phyloP scores from a whole-genome alignment of 64 coral and sea anemone species.

The Stichodactyla helianthus region DNA sequence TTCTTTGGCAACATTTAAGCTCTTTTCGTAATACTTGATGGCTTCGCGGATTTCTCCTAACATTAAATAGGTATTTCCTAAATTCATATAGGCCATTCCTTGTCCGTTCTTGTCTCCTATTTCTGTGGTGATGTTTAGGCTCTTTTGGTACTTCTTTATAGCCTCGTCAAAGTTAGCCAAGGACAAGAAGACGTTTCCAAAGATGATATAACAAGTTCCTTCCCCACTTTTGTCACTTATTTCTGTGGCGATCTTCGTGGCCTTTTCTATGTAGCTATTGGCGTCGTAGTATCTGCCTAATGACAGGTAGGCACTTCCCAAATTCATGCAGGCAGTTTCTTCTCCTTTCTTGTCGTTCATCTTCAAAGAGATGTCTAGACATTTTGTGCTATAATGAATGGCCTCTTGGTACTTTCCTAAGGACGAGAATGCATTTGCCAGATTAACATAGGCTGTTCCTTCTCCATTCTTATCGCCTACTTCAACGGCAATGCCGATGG shows the following conservation, averaged over 20 bases:
- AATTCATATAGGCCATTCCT: slow-evolving; percentile 23
- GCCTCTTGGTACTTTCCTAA: slow-evolving; percentile 15
- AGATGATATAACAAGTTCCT: slow-evolving; percentile 30
- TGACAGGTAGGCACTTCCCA: slow-evolving; percentile 23
- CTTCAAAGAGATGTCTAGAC: slow-evolving; percentile 7
- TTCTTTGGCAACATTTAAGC: not conserved
- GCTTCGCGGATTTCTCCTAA: not conserved
- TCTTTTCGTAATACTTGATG: not conserved
- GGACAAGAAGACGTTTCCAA: slow-evolving; percentile 29
- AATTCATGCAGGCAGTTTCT: slow-evolving; percentile 25
- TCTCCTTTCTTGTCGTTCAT: slow-evolving; percentile 20
- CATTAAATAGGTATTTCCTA: slow-evolving; percentile 15
- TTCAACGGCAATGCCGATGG: not conserved
- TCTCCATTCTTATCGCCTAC: slow-evolving; percentile 36
- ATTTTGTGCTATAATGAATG: not conserved
- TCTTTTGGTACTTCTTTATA: slow-evolving; percentile 13
- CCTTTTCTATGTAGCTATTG: slow-evolving; percentile 6
- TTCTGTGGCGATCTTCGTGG: slow-evolving; percentile 10
- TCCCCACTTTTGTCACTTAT: slow-evolving; percentile 17
- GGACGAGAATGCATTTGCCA: slow-evolving; percentile 5
- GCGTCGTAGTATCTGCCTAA: slow-evolving; percentile 30
- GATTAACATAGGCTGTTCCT: slow-evolving; percentile 1
- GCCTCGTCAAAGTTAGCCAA: slow-evolving; percentile 16
- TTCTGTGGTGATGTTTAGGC: slow-evolving; percentile 17
- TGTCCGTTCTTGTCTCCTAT: slow-evolving; percentile 44